Base-by-base conservation (phyloP, 2,113 vertebrate genomes). In the Ameiurus melas region DNA sequence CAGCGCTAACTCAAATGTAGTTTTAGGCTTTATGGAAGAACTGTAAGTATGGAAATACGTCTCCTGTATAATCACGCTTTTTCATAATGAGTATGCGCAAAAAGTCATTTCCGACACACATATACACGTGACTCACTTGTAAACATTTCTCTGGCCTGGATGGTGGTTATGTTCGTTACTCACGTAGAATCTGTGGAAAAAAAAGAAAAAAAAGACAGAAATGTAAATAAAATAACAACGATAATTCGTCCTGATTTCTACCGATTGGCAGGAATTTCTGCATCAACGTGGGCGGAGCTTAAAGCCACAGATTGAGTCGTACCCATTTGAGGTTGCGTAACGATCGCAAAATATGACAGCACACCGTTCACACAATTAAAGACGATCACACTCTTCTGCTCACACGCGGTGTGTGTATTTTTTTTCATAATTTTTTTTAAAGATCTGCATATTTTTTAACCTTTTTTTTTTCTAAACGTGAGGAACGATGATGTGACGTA, bases 111-210 rank as follows among this genome's bases (percentile, higher is more conserved):
- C 47, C 47, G 47, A 47, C 43, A 47, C 43, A 47, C 43, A 47
- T 47, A 47, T 7, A 47, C 43, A 7, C 43, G 2, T n/a, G 6
- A 82, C 95, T 95, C 95, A 98, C 97, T 95, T 97, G 94, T 99
- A 99, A 87, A 99, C 95, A 19, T 99, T 96, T 94, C 98, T 97
- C 93, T 96, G 96, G 91, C 97, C 98, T 86, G 98, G 97, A 75
- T n/a, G 94, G 66, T 1, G 88, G 39, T 85, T 77, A 0, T 96
- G 60, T 94, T 98, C 91, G 86, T 99, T 99, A 92, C 97, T 98
- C 68, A 97, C 96, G 91, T 95, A 99, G 92, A 97, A 99, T 86
- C 98, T 99, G 92, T 80, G 87, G 91, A 57, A 30, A 25, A 39
- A 47, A 8, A 25, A 22, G 6, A 64, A 3, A 27, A 39, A 16